Evolutionary conservation across 1,140 invertebrate species (phyloP).

Genomic region (Aphelenchoides fujianensis): DNA sequence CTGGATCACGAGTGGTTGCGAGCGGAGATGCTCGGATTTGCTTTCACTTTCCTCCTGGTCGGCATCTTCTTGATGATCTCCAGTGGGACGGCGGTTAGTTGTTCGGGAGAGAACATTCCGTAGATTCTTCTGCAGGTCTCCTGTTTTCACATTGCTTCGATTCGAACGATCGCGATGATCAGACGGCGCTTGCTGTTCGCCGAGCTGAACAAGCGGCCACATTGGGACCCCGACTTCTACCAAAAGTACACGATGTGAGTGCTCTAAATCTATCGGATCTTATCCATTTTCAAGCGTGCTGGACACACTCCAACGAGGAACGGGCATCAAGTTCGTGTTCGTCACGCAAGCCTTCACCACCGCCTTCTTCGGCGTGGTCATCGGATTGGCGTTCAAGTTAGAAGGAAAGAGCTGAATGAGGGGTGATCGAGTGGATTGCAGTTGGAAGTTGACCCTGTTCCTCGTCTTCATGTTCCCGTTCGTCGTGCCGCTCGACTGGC

Average conservation of each 20-base stretch:
- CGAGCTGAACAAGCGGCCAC: neutral
- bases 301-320: neutral
- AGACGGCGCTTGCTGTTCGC: neutral
- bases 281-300: neutral
- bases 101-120: neutral
- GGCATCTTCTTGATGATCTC: neutral
- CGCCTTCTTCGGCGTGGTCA: neutral
- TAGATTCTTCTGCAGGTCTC: neutral
- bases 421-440: neutral
- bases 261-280: too few species aligned
- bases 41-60: neutral
- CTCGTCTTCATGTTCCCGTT: neutral
- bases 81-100: neutral
- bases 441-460: neutral
- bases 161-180: neutral
- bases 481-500: neutral
- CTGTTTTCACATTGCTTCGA: neutral
- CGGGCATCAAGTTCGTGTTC: neutral
- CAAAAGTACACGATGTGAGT: neutral
- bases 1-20: neutral
- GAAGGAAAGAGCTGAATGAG: neutral
- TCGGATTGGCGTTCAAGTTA: neutral
- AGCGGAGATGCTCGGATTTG: neutral
- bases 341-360: neutral
- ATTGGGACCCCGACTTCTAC: neutral